Conservation (phyloP, 1,140 invertebrate genomes). For the Drosophila lacertosa region DNA sequence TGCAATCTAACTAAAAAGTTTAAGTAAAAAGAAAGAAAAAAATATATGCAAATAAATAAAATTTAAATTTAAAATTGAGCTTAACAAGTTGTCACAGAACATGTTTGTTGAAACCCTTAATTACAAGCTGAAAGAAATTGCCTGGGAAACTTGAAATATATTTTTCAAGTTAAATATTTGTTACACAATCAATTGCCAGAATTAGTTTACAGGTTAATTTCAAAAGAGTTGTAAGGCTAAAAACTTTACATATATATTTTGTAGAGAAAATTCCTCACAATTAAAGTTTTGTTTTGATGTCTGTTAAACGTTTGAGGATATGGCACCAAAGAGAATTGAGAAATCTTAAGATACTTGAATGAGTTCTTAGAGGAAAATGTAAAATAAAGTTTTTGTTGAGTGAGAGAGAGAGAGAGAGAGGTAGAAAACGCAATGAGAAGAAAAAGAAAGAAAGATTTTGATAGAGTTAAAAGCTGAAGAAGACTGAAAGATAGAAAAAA, state of each 20-base stretch:
- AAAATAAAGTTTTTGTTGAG: too few species aligned
- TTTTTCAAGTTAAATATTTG: background rate
- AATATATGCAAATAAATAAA: background rate
- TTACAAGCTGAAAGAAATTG: background rate
- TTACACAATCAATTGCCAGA: background rate
- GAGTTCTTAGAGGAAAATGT: too few species aligned
- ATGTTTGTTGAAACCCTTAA: background rate
- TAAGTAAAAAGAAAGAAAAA: background rate
- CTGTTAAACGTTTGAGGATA: too few species aligned
- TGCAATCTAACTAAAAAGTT: conserved; percentile 17
- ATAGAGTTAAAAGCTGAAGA: background rate
- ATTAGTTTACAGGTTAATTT: background rate
- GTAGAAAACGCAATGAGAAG: too few species aligned
- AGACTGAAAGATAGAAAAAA: too few species aligned
- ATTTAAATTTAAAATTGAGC: conserved; percentile 6
- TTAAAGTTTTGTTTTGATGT: too few species aligned
- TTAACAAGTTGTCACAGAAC: background rate
- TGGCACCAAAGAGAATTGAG: too few species aligned
- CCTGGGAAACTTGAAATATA: background rate
- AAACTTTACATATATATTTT: too few species aligned
- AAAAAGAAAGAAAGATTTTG: too few species aligned
- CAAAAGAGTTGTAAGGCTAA: background rate
- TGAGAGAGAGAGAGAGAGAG: background rate
- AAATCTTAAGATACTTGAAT: too few species aligned
- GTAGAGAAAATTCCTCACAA: too few species aligned